A percentile compares a stretch with the other conserved stretches of the same genome.
Conservation (phyloP, 2,113 vertebrate species). For the Zeus faber region DNA sequence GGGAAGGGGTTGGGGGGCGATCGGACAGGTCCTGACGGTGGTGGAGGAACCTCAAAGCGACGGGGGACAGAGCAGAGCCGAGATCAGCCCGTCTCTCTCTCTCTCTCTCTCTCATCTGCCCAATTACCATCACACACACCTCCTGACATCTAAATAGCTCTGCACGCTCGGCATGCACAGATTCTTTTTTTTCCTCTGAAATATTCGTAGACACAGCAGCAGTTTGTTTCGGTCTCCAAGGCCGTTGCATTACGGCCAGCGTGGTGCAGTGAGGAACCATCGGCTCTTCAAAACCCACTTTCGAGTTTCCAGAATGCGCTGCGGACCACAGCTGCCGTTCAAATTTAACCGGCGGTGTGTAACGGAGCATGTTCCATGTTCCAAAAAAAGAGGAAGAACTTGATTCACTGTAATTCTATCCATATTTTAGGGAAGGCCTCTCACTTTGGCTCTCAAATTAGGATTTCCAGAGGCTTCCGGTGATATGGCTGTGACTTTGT, state of each 20-base stretch:
- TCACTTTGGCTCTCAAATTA: slow-evolving; percentile 3
- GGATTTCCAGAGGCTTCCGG: neutral
- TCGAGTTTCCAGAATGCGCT: slow-evolving; percentile 1
- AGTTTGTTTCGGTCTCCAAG: slow-evolving; percentile 11
- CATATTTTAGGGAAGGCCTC: slow-evolving; percentile 1
- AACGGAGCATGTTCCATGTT: slow-evolving; percentile 26
- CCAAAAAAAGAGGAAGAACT: neutral
- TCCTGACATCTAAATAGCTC: slow-evolving; percentile 68
- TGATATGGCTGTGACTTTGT: too few species aligned
- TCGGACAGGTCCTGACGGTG: slow-evolving; percentile 40
- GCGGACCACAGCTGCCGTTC: slow-evolving; percentile 41
- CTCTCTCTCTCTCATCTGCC: slow-evolving; percentile 64
- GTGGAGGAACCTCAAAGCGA: slow-evolving; percentile 61
- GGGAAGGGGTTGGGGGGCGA: too few species aligned
- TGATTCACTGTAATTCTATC: slow-evolving; percentile 32
- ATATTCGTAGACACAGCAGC: neutral
- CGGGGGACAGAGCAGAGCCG: slow-evolving; percentile 27
- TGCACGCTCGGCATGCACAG: slow-evolving; percentile 44
- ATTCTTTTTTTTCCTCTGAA: slow-evolving; percentile 18
- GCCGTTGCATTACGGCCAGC: too few species aligned
- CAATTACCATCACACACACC: slow-evolving; percentile 68
- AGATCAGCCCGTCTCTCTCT: slow-evolving; percentile 56
- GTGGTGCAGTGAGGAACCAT: neutral
- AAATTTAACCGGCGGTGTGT: slow-evolving; percentile 30
- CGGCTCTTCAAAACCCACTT: slow-evolving; percentile 19